phyloP scores from a whole-genome alignment of 1,140 invertebrate species.

The Megathymus violae region DNA sequence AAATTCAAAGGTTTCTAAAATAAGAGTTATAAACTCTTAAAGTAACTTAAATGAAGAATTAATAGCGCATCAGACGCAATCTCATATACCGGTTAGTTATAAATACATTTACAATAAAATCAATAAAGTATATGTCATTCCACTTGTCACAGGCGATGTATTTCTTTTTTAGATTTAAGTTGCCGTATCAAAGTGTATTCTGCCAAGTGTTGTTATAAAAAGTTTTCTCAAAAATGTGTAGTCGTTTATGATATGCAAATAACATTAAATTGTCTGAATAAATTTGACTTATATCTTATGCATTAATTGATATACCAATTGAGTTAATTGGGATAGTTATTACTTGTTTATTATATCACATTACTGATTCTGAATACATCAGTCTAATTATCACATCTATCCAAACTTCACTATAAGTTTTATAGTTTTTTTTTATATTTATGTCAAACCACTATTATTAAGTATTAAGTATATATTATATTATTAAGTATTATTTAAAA shows the following conservation, averaged over 20 bases:
- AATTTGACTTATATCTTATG: too few species aligned
- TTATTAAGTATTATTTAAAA: too few species aligned
- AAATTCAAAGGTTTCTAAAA: slow-evolving; percentile 51
- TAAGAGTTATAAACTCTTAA: slow-evolving; percentile 22
- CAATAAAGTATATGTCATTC: slow-evolving; percentile 26
- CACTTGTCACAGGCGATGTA: slow-evolving; percentile 5
- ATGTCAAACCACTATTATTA: too few species aligned
- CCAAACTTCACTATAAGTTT: too few species aligned
- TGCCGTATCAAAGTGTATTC: not conserved
- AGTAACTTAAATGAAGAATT: not conserved
- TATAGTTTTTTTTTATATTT: too few species aligned
- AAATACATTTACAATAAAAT: slow-evolving; percentile 18
- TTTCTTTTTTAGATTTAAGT: slow-evolving; percentile 11
- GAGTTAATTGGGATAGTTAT: too few species aligned
- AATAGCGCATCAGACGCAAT: not conserved
- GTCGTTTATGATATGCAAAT: slow-evolving; percentile 1
- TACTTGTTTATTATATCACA: too few species aligned
- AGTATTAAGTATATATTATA: too few species aligned
- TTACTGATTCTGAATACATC: too few species aligned
- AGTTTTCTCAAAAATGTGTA: slow-evolving; percentile 8
- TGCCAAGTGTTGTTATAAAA: slow-evolving; percentile 14
- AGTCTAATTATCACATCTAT: too few species aligned
- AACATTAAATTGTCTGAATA: not conserved
- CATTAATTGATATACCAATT: too few species aligned
- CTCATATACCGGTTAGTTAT: not conserved